Conservation (phyloP, 2,888 invertebrate species). For the Platerodrilus igneus region DNA sequence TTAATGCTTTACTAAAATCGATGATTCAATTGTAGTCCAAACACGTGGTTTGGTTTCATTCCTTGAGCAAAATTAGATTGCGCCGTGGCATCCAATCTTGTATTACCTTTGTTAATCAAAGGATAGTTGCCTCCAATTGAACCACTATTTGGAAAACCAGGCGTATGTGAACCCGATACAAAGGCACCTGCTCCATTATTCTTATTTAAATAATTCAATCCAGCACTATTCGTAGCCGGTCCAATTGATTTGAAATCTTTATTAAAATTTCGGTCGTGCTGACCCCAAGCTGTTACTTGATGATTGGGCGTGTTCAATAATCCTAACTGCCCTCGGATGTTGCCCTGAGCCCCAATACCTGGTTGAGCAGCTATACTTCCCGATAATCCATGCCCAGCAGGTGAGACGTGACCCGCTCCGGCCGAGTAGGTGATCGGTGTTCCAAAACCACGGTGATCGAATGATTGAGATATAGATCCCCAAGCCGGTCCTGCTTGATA, state of each 20-base stretch:
- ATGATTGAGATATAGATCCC: too few relatives aligned
- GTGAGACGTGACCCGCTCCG: too few relatives aligned
- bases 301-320: constrained; percentile 7
- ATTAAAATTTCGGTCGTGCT: constrained; percentile 16
- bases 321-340: constrained; percentile 1
- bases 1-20: too few relatives aligned
- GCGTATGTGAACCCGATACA: constrained; percentile 1
- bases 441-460: too few relatives aligned
- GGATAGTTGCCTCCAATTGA: constrained; percentile 11
- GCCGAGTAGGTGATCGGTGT: too few relatives aligned
- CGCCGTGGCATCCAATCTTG: constrained; percentile 1
- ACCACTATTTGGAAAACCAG: constrained; percentile 7
- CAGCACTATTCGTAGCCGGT: constrained; percentile 12
- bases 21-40: background rate
- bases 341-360: constrained; percentile 3
- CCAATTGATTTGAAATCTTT: constrained; percentile 11
- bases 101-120: constrained; percentile 7
- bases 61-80: constrained; percentile 7
- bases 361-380: constrained; percentile 4
- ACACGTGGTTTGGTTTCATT: constrained; percentile 6
- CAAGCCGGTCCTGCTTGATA: too few relatives aligned
- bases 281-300: constrained; percentile 10
- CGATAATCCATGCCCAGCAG: constrained; percentile 7
- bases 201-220: constrained; percentile 9
- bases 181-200: constrained; percentile 11